phyloP scores from a whole-genome alignment of 2,113 vertebrate species.

The Physeter macrocephalus region DNA sequence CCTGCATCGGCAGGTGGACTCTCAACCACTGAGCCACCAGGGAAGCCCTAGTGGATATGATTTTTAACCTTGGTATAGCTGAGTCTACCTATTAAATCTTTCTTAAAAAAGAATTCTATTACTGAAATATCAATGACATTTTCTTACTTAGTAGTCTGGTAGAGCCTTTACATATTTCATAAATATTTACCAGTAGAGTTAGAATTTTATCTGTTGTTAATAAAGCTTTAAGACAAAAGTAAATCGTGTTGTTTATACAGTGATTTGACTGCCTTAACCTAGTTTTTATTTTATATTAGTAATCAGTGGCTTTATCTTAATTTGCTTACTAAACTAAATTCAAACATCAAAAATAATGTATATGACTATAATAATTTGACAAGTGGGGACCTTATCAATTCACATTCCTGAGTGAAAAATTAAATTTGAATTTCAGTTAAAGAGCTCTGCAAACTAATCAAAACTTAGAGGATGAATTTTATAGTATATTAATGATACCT shows the following conservation, averaged over 20 bases:
- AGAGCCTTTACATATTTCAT: slow-evolving; percentile 25
- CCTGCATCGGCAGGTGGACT: no score
- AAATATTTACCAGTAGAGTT: not conserved
- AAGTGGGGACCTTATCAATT: not conserved
- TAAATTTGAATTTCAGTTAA: slow-evolving; percentile 39
- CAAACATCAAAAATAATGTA: slow-evolving; percentile 28
- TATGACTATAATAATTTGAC: slow-evolving; percentile 7
- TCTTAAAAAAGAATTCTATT: slow-evolving; percentile 19
- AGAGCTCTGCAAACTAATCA: not conserved
- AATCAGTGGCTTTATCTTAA: slow-evolving; percentile 41
- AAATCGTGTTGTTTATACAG: not conserved
- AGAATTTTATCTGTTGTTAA: slow-evolving; percentile 24
- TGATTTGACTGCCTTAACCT: not conserved
- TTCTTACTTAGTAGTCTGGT: slow-evolving; percentile 23
- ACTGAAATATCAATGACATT: slow-evolving; percentile 25
- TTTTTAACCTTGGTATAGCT: slow-evolving; percentile 27
- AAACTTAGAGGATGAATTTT: slow-evolving; percentile 5
- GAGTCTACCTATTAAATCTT: slow-evolving; percentile 19
- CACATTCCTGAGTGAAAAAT: slow-evolving; percentile 28
- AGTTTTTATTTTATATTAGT: slow-evolving; percentile 24
- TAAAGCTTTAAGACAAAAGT: slow-evolving; percentile 21
- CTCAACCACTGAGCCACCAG: no score
- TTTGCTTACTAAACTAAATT: slow-evolving; percentile 37
- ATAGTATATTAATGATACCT: slow-evolving; percentile 13
- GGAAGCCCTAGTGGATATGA: not conserved